phyloP scores from a whole-genome alignment of 1,140 invertebrate genomes.

The Hypsibius dujardini region DNA sequence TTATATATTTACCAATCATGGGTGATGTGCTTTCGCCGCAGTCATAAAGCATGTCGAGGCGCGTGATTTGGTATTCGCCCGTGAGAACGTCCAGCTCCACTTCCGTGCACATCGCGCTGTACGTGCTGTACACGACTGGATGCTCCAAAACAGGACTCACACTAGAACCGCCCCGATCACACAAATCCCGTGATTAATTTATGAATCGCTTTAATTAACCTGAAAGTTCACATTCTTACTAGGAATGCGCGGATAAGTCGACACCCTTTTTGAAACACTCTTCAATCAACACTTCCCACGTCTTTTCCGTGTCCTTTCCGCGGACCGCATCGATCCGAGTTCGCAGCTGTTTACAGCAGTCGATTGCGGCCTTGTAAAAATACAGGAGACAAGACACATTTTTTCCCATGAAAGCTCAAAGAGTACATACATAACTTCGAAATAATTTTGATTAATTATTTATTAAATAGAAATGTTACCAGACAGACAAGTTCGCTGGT shows the following conservation, averaged over 20 bases:
- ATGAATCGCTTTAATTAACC: background rate
- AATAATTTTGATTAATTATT: slow-evolving; percentile 20
- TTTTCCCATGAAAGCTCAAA: background rate
- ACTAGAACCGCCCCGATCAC: background rate
- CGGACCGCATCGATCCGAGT: background rate
- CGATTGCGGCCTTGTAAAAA: background rate
- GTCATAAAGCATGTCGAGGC: background rate
- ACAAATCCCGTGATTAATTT: background rate
- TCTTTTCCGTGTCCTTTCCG: background rate
- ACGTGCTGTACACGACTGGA: background rate
- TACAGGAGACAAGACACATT: background rate
- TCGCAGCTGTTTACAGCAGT: background rate
- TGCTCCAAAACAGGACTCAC: slow-evolving; percentile 38
- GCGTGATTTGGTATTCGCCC: slow-evolving; percentile 13
- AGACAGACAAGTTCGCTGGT: background rate
- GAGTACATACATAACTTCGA: background rate
- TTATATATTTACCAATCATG: background rate
- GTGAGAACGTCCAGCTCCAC: slow-evolving; percentile 3
- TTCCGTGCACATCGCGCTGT: background rate
- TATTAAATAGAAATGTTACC: background rate
- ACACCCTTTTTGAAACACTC: background rate
- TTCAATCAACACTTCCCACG: background rate
- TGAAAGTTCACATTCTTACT: slow-evolving; percentile 34
- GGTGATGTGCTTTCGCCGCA: background rate
- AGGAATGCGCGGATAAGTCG: slow-evolving; percentile 41